A percentile compares a stretch with the other conserved stretches of the same genome.
Evolutionary conservation across 2,113 vertebrate species (phyloP).

Genomic region (Phaethon lepturus): DNA sequence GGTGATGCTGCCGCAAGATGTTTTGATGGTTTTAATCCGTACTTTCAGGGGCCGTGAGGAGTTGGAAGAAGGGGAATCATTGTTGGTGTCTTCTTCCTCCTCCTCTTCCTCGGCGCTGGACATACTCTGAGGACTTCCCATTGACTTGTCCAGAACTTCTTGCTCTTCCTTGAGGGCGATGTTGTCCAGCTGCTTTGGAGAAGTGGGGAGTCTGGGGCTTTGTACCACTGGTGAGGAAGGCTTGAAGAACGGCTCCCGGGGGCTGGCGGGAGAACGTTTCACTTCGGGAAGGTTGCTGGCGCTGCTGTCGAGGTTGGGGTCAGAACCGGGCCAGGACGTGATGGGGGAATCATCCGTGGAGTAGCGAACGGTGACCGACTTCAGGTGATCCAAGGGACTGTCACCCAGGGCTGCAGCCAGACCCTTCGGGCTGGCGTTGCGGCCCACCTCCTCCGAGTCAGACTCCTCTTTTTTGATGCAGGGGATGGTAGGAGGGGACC

Average conservation of each 20-base stretch:
- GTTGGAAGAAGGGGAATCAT: conserved; percentile 75
- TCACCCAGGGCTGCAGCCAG: neutral
- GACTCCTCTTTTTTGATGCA: conserved; percentile 62
- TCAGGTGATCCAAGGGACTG: conserved; percentile 13
- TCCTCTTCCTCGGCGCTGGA: conserved; percentile 81
- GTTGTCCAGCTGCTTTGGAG: conserved; percentile 29
- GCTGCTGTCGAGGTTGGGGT: neutral
- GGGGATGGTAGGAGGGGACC: neutral
- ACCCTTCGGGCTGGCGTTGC: neutral
- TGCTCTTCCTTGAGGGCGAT: conserved; percentile 61
- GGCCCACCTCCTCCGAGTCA: neutral
- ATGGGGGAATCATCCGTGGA: neutral
- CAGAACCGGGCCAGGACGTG: neutral
- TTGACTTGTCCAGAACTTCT: conserved; percentile 26
- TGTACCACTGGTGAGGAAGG: neutral
- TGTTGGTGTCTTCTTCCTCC: conserved; percentile 54
- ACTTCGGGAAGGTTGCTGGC: neutral
- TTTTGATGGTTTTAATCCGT: conserved; percentile 95
- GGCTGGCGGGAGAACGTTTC: neutral
- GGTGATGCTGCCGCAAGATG: conserved; percentile 84
- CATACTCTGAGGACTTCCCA: conserved; percentile 34
- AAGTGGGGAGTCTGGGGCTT: neutral
- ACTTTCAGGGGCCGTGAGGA: conserved; percentile 89
- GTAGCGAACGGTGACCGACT: neutral
- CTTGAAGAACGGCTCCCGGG: conserved; percentile 5